Evolutionary conservation across 2,797 vertebrate genomes (phyloP).

Genomic region (Podargus strigoides): DNA sequence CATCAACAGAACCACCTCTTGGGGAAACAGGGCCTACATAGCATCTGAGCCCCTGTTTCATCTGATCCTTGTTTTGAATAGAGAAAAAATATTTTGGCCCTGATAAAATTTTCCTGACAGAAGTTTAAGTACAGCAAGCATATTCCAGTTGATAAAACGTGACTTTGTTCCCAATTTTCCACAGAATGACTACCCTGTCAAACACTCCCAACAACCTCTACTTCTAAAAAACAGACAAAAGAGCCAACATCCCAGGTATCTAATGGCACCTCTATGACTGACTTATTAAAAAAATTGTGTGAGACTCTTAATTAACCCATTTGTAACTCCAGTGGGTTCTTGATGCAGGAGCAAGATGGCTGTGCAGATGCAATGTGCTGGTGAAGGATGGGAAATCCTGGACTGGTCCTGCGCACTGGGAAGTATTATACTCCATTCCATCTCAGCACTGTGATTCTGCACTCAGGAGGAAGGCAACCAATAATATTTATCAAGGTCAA

Average conservation of each 20-base stretch:
- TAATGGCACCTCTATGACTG: not conserved
- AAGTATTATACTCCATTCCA: not conserved
- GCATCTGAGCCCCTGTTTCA: not conserved
- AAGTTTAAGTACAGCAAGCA: not conserved
- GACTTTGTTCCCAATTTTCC: not conserved
- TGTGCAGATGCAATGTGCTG: not conserved
- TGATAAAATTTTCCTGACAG: not conserved
- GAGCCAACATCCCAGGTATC: not conserved
- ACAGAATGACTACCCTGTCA: not conserved
- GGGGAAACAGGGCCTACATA: fast-evolving
- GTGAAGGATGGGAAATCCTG: not conserved
- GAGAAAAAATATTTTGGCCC: not conserved
- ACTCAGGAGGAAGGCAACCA: not conserved
- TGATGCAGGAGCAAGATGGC: not conserved
- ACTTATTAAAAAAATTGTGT: not conserved
- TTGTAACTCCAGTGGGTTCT: not conserved
- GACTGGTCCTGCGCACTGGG: too few species aligned
- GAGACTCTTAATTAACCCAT: not conserved
- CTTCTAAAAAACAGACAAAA: not conserved
- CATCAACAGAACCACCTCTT: not conserved
- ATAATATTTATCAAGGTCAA: not conserved
- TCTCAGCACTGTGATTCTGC: not conserved
- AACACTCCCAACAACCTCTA: not conserved
- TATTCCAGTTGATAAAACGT: not conserved
- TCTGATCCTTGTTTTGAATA: not conserved